Conservation (phyloP, 2,888 invertebrate species). For the Drosophila affinis region DNA sequence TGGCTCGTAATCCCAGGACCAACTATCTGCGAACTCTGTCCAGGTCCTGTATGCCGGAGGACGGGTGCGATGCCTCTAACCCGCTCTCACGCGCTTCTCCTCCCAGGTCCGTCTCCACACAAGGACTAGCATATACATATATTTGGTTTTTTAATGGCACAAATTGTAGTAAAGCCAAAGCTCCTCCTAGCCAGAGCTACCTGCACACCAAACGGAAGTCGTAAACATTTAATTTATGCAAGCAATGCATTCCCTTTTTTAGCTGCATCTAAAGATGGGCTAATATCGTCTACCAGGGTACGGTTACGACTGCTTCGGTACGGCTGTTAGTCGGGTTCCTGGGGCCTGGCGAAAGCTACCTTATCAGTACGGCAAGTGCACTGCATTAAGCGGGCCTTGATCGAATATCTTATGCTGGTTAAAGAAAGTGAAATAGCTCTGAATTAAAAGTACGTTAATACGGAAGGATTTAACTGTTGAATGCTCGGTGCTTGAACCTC, state of each 20-base stretch:
- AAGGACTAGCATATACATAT: constrained; percentile 46
- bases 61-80: not conserved
- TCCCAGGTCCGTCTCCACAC: constrained; percentile 39
- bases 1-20: constrained; percentile 38
- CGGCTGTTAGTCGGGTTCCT: constrained; percentile 3
- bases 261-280: constrained; percentile 64
- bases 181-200: constrained; percentile 34
- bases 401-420: not conserved
- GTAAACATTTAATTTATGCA: constrained; percentile 77
- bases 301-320: not conserved
- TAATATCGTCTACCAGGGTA: constrained; percentile 26
- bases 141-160: constrained; percentile 70
- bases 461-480: not conserved
- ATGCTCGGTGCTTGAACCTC: too few relatives aligned
- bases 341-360: not conserved
- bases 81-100: constrained; percentile 11
- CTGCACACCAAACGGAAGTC: constrained; percentile 62
- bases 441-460: not conserved
- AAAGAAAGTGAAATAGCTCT: not conserved
- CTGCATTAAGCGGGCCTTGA: not conserved
- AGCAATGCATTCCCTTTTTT: constrained; percentile 72
- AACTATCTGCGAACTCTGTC: constrained; percentile 24
- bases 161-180: constrained; percentile 46
- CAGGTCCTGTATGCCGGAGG: not conserved
- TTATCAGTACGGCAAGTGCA: constrained; percentile 12